Percentiles rank a stretch among this genome's conserved stretches.
These are phyloP conservation scores for Temnothorax unifasciatus DNA, from an alignment of 2,888 invertebrate genomes.

Conservation along the genomic window DNA sequence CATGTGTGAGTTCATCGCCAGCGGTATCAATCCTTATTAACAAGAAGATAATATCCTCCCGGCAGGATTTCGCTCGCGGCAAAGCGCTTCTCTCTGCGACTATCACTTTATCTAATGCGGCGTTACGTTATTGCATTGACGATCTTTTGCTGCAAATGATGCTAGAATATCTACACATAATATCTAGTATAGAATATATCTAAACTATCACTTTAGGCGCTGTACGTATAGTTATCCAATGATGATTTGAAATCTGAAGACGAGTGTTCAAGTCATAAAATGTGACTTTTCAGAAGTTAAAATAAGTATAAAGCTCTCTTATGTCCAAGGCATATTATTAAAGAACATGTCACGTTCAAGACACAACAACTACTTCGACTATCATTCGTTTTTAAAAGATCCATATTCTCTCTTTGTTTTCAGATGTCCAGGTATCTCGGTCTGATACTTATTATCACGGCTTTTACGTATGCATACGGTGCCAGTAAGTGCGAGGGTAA, in stretches of 20 bases:
- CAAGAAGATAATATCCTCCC: conserved; percentile 33
- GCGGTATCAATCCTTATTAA: conserved; percentile 49
- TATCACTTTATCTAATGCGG: conserved; percentile 45
- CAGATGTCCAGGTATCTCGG: conserved; percentile 81
- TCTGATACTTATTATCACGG: conserved; percentile 76
- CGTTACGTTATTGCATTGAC: conserved; percentile 29
- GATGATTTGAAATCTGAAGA: conserved; percentile 5
- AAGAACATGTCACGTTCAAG: background rate
- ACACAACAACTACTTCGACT: background rate
- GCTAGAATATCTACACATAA: conserved; percentile 36
- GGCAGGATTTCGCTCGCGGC: conserved; percentile 33
- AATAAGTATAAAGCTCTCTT: background rate
- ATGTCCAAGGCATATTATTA: background rate
- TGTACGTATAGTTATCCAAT: background rate
- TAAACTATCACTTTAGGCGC: conserved; percentile 11
- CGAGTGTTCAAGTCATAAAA: background rate
- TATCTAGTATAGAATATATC: conserved; percentile 3
- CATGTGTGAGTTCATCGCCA: conserved; percentile 31
- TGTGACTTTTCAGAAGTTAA: background rate
- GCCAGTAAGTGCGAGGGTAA: conserved; percentile 87
- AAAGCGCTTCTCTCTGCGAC: conserved; percentile 10
- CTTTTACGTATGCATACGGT: conserved; percentile 71
- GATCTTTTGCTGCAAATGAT: conserved; percentile 12
- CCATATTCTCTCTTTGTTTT: conserved; percentile 59
- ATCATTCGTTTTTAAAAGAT: no score